A percentile compares a stretch with the other conserved stretches of the same genome.
These are phyloP conservation scores for Matsumurasca onukii DNA, from an alignment of 1,140 invertebrate genomes.

Conservation along the genomic window DNA sequence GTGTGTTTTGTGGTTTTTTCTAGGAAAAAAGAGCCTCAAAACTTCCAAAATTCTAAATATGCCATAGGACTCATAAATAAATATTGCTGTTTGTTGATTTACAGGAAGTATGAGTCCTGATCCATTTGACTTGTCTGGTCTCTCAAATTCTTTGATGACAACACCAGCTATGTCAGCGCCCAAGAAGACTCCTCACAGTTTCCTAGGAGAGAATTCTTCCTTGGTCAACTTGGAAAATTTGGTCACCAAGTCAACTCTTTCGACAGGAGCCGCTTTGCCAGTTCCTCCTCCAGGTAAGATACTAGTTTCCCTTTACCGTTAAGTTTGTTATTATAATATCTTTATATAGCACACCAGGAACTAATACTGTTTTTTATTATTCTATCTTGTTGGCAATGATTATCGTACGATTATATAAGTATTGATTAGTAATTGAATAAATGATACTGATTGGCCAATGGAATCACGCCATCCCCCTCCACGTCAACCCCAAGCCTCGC, in stretches of 20 bases:
- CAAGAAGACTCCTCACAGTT: slow-evolving; percentile 88
- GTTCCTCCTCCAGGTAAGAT: slow-evolving; percentile 34
- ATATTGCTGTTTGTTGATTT: no score
- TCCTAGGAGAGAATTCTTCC: slow-evolving; percentile 91
- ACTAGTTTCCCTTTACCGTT: not conserved
- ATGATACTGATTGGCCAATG: no score
- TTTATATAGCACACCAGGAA: not conserved
- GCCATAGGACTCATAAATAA: no score
- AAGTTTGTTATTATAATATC: not conserved
- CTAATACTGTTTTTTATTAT: not conserved
- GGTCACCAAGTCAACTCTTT: slow-evolving; percentile 58
- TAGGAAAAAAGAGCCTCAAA: no score
- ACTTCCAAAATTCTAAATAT: no score
- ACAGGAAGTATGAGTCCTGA: slow-evolving; percentile 55
- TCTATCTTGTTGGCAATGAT: not conserved
- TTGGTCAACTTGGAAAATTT: slow-evolving; percentile 95
- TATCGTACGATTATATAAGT: no score
- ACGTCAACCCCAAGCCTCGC: no score
- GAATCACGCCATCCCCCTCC: no score
- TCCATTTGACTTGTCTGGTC: slow-evolving; percentile 68
- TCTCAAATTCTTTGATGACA: slow-evolving; percentile 56
- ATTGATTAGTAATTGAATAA: no score
- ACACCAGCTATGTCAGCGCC: slow-evolving; percentile 48
- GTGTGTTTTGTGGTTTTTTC: no score
- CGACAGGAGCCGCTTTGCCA: slow-evolving; percentile 36